Base-by-base conservation (phyloP, 2,888 invertebrate species). In the Koerneria pararmatus region DNA sequence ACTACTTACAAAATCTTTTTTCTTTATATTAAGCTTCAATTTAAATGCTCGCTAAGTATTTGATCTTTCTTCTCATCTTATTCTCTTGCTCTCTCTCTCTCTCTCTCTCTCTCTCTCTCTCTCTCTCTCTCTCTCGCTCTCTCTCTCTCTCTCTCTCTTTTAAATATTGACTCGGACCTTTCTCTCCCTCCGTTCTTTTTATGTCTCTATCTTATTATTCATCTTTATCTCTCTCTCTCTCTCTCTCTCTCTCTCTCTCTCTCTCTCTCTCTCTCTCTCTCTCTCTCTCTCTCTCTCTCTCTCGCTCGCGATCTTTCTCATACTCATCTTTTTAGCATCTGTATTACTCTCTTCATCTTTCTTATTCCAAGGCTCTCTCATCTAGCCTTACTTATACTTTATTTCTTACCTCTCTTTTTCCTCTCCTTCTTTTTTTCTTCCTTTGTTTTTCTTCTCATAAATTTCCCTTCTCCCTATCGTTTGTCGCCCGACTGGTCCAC, bases 1-100 rank as follows among this genome's bases (percentile, higher is more conserved):
- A n/a, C n/a, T n/a, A n/a, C n/a, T n/a, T n/a, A n/a, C n/a, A n/a
- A n/a, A n/a, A n/a, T n/a, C n/a, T n/a, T n/a, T n/a, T n/a, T n/a
- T n/a, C n/a, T n/a, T n/a, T n/a, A n/a, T n/a, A n/a, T n/a, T n/a
- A n/a, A n/a, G n/a, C n/a, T n/a, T n/a, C n/a, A n/a, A n/a, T n/a
- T n/a, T n/a, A n/a, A n/a, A n/a, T n/a, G n/a, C n/a, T n/a, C n/a
- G n/a, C n/a, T n/a, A n/a, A n/a, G n/a, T n/a, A n/a, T n/a, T n/a
- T n/a, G n/a, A n/a, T n/a, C n/a, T n/a, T n/a, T n/a, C n/a, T n/a
- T n/a, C n/a, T n/a, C n/a, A n/a, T n/a, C n/a, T n/a, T n/a, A n/a
- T n/a, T n/a, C n/a, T n/a, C n/a, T n/a, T n/a, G n/a, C 35, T 58
- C 22, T n/a, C 6, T 58, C 58, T 58, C 19, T 58, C 37, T 60